Evolutionary conservation across 2,797 vertebrate genomes (phyloP).

Genomic region (Pelochelys cantorii): DNA sequence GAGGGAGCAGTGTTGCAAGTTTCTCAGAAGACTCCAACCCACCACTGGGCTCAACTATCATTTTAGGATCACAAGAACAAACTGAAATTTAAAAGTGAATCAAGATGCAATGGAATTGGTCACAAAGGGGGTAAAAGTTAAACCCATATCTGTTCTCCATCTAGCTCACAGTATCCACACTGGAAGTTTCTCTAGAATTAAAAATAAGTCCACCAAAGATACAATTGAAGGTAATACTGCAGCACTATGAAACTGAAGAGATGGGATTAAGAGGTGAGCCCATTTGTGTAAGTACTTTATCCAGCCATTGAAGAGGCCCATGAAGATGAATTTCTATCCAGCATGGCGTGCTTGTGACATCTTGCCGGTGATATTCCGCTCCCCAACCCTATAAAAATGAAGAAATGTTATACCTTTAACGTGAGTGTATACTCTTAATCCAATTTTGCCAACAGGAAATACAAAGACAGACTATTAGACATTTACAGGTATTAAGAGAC

Average conservation of each 20-base stretch:
- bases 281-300: conserved; percentile 95
- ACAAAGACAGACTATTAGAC: not conserved
- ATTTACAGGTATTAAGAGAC: not conserved
- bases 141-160: conserved; percentile 76
- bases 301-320: conserved; percentile 91
- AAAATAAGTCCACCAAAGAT: conserved; percentile 78
- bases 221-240: conserved; percentile 64
- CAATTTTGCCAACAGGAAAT: not conserved
- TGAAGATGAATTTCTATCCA: conserved; percentile 95
- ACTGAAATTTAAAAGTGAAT: conserved; percentile 78
- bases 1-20: conserved; percentile 58
- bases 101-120: conserved; percentile 83
- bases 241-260: conserved; percentile 96
- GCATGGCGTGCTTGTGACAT: conserved; percentile 91
- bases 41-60: conserved; percentile 58
- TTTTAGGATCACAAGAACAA: conserved; percentile 76
- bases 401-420: not conserved
- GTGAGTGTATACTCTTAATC: not conserved
- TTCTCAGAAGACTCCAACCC: conserved; percentile 69
- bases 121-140: conserved; percentile 77
- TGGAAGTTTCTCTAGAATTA: conserved; percentile 81
- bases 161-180: conserved; percentile 82
- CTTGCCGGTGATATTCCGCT: conserved; percentile 90
- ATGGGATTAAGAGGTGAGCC: conserved; percentile 96
- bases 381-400: conserved; percentile 87